A percentile compares a stretch with the other conserved stretches of the same genome.
These are phyloP conservation scores for Ariopsis seemanni DNA, from an alignment of 2,113 vertebrate species.

Conservation along the genomic window DNA sequence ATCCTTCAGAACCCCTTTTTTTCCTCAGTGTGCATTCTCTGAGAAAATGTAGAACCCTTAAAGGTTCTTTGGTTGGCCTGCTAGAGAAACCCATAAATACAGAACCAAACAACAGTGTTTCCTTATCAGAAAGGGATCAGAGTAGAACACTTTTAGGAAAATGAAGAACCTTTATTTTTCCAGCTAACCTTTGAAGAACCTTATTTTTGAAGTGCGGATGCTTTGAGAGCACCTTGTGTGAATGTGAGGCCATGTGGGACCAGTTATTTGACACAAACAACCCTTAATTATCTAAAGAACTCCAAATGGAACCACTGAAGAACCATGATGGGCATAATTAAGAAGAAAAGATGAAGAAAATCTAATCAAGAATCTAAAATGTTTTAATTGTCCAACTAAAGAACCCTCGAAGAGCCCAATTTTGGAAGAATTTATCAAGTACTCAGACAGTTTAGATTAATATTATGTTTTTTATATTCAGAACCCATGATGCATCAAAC, in stretches of 20 bases:
- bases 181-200: background rate
- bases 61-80: background rate
- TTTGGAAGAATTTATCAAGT: background rate
- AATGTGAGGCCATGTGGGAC: background rate
- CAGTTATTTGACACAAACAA: background rate
- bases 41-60: background rate
- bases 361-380: too few relatives aligned
- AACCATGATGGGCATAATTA: background rate
- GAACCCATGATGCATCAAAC: background rate
- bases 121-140: background rate
- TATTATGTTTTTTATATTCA: background rate
- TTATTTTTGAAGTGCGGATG: background rate
- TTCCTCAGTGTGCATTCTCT: background rate
- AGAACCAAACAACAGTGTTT: background rate
- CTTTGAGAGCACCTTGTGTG: background rate
- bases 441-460: background rate
- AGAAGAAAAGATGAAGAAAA: background rate
- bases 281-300: background rate
- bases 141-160: background rate
- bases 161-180: background rate
- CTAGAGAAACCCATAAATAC: background rate
- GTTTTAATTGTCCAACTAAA: background rate
- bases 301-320: background rate
- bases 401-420: background rate
- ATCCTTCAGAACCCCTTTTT: background rate